Base-by-base conservation (phyloP, 2,888 invertebrate species). In the Heliconius ethilla region DNA sequence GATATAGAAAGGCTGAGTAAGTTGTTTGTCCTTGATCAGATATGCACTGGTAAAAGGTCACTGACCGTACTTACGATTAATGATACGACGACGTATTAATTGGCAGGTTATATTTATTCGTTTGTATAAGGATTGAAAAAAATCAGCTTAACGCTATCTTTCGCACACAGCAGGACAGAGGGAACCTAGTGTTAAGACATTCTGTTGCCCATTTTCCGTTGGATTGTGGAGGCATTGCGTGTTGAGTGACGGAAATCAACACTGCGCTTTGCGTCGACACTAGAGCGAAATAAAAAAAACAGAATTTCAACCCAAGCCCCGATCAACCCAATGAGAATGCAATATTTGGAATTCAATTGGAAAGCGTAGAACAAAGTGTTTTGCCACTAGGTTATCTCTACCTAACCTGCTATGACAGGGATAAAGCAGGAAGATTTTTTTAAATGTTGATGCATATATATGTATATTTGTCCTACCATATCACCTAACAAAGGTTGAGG, bases 11-110 rank as follows among this genome's bases (percentile, higher is more conserved):
- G 80, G 78, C 75, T 40, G 75, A 78, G 80, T 76, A 76, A 80
- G 80, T 80, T 76, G 78, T 80, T 78, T 78, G 80, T 80, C 78
- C 80, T 78, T 80, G 78, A 78, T 80, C 76, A 78, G 76, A 78
- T 80, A 51, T 73, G 75, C 76, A 66, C 40, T 37, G 78, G 69
- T 69, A 74, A 78, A 78, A 80, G 79, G 76, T 80, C 74, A 29
- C 29, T 80, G 79, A 76, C 79, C 79, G 74, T 59, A 70, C 77
- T 75, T 62, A 59, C 66, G 79, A 80, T 80, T 74, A 79, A 78
- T 37, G 55, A 76, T 27, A 62, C 40, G 37, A 27, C 51, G 27
- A 45, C 55, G 25, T 78, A 37, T 77, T 74, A 76, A 80, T 78
- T 80, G 25, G 33, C 33, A 72, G 15, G 15, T 33, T 67, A 51